Evolutionary conservation across 2,113 vertebrate genomes (phyloP), one percentile per base, ranked within the genome.

Genomic region (Variabilichromis moorii): DNA sequence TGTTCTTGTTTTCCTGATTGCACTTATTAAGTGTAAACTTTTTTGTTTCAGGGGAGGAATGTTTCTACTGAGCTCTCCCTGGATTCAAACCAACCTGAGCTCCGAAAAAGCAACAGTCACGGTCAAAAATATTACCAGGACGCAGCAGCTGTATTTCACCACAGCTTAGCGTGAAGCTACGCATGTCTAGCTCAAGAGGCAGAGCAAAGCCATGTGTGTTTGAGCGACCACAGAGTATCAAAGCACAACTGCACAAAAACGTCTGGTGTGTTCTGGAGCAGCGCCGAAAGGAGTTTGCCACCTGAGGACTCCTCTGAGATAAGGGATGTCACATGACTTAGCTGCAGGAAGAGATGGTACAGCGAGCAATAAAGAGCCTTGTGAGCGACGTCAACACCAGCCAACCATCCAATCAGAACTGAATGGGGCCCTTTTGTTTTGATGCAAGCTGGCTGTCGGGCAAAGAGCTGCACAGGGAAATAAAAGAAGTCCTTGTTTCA

Each of bases 401-500:
- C 85, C 88, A 86, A 81, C 55, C 82, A 45, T 71, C 89, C 87
- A 84, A 86, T 93, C 84, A 89, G 86, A 53, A 84, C 87, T 63
- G 86, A 87, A 90, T 88, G 84, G 90, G 90, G 54, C 84, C 54
- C 87, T 86, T 89, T 94, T 95, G 95, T 93, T 88, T 47, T 84
- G 28, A 79, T 71, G 82, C 82, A 51, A 45, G 80, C 83, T 63
- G 89, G 71, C 92, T 93, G 91, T 91, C 24, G 37, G 89, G 89
- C 57, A 87, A 90, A 90, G 85, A 87, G 90, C 90, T 90, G 87
- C 88, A 84, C 90, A 76, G 76, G 87, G 55, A 68, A 92, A 95
- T 89, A 89, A 93, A 95, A 86, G 89, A 86, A 83, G 28, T 85
- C 82, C 84, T 96, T 96, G 95, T 95, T 81, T 84, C 42, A 76